Conservation (phyloP, 2,888 invertebrate species). For the Drosophila birchii region DNA sequence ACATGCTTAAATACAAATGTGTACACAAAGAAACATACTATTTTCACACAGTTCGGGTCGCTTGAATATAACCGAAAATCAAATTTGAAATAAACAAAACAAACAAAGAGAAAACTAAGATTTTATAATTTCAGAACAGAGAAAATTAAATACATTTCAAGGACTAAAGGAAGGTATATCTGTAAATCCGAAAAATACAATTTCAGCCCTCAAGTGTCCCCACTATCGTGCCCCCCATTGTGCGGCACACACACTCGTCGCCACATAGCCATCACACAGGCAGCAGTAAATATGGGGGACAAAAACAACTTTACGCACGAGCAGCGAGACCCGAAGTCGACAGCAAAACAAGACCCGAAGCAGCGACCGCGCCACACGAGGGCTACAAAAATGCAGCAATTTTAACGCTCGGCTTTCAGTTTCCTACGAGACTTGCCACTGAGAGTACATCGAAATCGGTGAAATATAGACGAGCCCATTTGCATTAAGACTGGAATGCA, state of each 20-base stretch:
- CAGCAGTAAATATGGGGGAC: constrained; percentile 32
- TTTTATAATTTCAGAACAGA: neutral
- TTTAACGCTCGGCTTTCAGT: constrained; percentile 67
- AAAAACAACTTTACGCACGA: constrained; percentile 53
- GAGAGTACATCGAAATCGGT: constrained; percentile 44
- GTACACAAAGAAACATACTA: constrained; percentile 16
- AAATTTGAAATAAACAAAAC: neutral
- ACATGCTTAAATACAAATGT: constrained; percentile 6
- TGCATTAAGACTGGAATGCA: constrained; percentile 57
- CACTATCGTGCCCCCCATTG: neutral
- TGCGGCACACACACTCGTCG: constrained; percentile 7
- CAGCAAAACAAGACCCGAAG: constrained; percentile 54
- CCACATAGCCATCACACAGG: constrained; percentile 2
- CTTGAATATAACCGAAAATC: neutral
- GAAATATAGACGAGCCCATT: constrained; percentile 14
- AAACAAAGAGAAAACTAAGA: neutral
- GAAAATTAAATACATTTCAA: neutral
- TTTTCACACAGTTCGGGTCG: neutral
- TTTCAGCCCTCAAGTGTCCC: neutral
- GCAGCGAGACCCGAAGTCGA: constrained; percentile 55
- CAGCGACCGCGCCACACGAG: constrained; percentile 22
- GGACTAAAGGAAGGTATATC: neutral
- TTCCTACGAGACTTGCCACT: constrained; percentile 61
- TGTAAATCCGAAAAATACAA: neutral
- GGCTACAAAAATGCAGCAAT: constrained; percentile 72